A percentile compares a stretch with the other conserved stretches of the same genome.
These are phyloP conservation scores for Megathymus violae DNA, from an alignment of 1,140 invertebrate genomes.

Conservation along the genomic window DNA sequence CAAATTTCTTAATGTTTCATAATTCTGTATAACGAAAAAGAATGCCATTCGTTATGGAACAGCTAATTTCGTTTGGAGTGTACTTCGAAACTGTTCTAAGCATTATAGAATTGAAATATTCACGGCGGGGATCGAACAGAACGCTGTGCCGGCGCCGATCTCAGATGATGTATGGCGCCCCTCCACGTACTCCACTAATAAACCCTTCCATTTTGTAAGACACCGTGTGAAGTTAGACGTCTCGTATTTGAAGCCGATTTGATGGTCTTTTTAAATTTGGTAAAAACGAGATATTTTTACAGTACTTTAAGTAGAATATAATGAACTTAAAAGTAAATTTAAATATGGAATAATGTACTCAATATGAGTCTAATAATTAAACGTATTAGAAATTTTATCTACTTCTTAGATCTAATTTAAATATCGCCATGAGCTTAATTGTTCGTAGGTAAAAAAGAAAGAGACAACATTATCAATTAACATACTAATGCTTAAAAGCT, in stretches of 20 bases:
- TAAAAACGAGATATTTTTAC: too few species aligned
- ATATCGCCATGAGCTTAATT: too few species aligned
- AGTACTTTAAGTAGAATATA: too few species aligned
- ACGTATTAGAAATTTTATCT: too few species aligned
- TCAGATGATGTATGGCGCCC: slow-evolving; percentile 71
- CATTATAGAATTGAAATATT: slow-evolving; percentile 61
- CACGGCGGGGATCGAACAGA: slow-evolving; percentile 61
- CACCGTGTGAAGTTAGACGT: slow-evolving; percentile 57
- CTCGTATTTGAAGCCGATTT: slow-evolving; percentile 53
- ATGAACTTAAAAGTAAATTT: too few species aligned
- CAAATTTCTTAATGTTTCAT: slow-evolving; percentile 45
- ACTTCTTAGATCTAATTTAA: slow-evolving; percentile 6
- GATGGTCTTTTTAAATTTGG: neutral
- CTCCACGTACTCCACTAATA: slow-evolving; percentile 71
- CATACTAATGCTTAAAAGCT: slow-evolving; percentile 31
- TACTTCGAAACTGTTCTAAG: slow-evolving; percentile 40
- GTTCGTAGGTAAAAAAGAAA: slow-evolving; percentile 22
- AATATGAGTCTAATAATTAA: too few species aligned
- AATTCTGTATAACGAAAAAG: slow-evolving; percentile 40
- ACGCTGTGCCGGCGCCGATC: slow-evolving; percentile 71
- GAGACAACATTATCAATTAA: slow-evolving; percentile 36
- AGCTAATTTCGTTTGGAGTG: slow-evolving; percentile 31
- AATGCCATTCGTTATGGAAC: slow-evolving; percentile 34
- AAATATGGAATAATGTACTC: too few species aligned
- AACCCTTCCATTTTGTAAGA: slow-evolving; percentile 62